Evolutionary conservation across 2,888 invertebrate species (phyloP).

Genomic region (Heliconius cydno): DNA sequence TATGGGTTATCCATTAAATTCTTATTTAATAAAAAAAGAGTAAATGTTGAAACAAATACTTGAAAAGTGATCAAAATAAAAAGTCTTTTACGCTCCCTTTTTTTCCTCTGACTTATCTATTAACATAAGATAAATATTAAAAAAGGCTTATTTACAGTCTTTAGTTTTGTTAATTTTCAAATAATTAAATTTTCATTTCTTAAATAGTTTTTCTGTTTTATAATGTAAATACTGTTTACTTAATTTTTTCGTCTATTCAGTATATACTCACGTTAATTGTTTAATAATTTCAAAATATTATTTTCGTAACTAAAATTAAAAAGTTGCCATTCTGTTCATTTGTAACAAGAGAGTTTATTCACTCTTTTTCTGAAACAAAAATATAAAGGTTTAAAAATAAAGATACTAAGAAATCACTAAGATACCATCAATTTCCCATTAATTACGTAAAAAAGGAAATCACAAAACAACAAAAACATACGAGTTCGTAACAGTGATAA

Average conservation of each 20-base stretch:
- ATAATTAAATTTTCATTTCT: background rate
- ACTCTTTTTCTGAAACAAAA: slow-evolving; percentile 21
- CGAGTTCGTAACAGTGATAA: no score
- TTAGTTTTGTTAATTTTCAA: background rate
- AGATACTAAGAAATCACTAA: no score
- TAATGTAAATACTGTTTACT: no score
- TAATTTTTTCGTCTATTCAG: no score
- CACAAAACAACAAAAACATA: no score
- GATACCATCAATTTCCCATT: no score
- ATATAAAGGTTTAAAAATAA: background rate
- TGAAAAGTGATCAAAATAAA: background rate
- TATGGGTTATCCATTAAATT: background rate
- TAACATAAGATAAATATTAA: background rate
- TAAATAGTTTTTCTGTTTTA: background rate
- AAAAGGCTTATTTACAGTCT: background rate
- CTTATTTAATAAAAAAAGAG: background rate
- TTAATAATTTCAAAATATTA: no score
- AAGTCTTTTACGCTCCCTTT: background rate
- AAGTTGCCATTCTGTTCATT: background rate
- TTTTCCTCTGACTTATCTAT: background rate
- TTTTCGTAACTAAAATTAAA: background rate
- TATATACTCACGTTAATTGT: no score
- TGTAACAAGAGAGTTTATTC: background rate
- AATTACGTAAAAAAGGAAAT: no score
- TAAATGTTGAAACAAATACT: no score